Evolutionary conservation across 2,113 vertebrate species (phyloP).

Genomic region (Megatriorchis doriae): DNA sequence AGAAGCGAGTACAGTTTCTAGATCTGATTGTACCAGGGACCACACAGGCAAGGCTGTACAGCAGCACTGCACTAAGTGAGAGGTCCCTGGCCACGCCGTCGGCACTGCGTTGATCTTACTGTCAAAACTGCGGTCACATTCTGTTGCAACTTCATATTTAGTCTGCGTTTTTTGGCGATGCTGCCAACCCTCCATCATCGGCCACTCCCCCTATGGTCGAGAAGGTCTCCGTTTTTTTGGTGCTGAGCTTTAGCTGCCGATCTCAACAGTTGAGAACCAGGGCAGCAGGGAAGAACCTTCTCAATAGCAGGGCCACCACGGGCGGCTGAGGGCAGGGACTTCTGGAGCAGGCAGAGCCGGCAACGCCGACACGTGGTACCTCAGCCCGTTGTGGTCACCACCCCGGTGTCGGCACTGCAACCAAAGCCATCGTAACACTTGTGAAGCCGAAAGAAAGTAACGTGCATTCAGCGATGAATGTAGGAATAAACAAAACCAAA

Average conservation of each 20-base stretch:
- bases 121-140: neutral
- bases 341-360: neutral
- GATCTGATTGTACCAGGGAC: neutral
- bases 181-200: neutral
- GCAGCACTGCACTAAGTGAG: neutral
- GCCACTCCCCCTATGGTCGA: accelerated
- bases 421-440: neutral
- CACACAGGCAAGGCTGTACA: neutral
- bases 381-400: neutral
- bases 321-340: neutral
- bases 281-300: neutral
- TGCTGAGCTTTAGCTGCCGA: neutral
- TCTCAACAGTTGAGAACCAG: neutral
- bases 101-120: neutral
- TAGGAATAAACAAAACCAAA: neutral
- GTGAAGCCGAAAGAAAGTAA: neutral
- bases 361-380: no score
- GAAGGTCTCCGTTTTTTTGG: neutral
- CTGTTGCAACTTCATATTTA: neutral
- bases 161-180: neutral
- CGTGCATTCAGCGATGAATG: no score
- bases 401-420: accelerated
- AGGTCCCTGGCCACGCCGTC: neutral
- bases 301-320: neutral
- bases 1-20: neutral